Base-by-base conservation (phyloP, 2,113 vertebrate species). In the Gobiocypris rarus region DNA sequence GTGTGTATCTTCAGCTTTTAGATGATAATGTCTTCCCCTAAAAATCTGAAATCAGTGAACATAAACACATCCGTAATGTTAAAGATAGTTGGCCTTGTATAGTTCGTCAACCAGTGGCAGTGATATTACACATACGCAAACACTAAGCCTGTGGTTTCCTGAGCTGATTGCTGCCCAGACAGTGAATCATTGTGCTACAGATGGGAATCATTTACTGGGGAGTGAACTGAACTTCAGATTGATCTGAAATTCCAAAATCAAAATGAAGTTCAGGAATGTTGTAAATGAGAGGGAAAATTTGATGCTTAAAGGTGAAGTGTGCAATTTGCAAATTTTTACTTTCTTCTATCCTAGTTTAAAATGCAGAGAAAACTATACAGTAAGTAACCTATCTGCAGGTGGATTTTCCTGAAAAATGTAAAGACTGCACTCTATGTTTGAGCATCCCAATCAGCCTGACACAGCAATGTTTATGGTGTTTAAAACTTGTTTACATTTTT, bases 161-260 rank as follows among this genome's bases (percentile, higher is more conserved):
- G 59, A 48, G 8, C 43, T 67, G 15, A 80, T 65, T 80, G 43
- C 43, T 22, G n/a, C 77, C 77, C 38, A 80, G 77, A 80, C 77
- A 80, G 15, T 31, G 77, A 65, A 80, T 48, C 77, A 80, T 88
- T 83, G 58, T 81, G 79, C 81, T 58, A 83, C 92, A 93, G 91
- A 91, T 93, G 92, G 92, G 87, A 92, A 92, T 90, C 90, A 93
- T 93, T 92, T 92, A 91, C 88, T 84, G 63, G 74, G 87, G 26
- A 89, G 84, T 81, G 41, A 50, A 67, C 9, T 81, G 41, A 50
- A 67, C 9, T 48, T 50, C 2, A 65, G 77, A 80, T 80, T 50
- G 24, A 67, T 65, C 24, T 31, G 59, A 45, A 50, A 67, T 65
- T 22, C 24, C 59, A 31, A 78, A 59, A 78, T 59, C 56, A 5